Evolutionary conservation across 2,888 invertebrate genomes (phyloP), one percentile per base, ranked within the genome.

Genomic region (Eristalinus aeneus): DNA sequence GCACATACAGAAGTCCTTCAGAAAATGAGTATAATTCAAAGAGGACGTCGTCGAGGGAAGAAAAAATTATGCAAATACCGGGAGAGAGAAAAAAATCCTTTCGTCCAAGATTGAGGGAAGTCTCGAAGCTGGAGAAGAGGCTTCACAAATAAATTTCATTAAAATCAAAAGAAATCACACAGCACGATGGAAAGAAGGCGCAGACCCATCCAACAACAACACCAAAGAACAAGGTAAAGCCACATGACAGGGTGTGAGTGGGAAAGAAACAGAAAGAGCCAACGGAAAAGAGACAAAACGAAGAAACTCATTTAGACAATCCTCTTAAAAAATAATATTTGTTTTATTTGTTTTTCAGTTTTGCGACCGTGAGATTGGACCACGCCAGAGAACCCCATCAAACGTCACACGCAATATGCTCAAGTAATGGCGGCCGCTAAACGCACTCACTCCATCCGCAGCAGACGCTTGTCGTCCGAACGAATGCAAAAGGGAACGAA

Each of bases 221-320:
- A 3, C n/a, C n/a, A n/a, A 39, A 46, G 16, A 16, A 39, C 39
- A 39, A 39, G 36, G 12, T 39, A 12, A 39, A 12, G 36, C 36
- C 12, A 39, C 12, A 16, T 16, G 46, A 39, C n/a, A n/a, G 39
- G 0, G n/a, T 5, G 16, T 22, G 53, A 60, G 22, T 65, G 39
- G 58, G 34, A 61, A 34, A 46, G 34, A 64, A 68, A 63, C 67
- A 63, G 80, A 75, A 72, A 58, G 72, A 27, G 27, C 5, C 27
- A 27, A 27, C 27, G 27, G 27, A 27, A 27, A 27, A 27, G 27
- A 27, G 27, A 27, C 27, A 16, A 46, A 46, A 16, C 46, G 46
- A 86, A 81, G 86, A 86, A 86, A 86, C 86, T 86, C 86, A 86
- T 86, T 86, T 86, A 86, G 86, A 86, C 86, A 86, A 86, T 86